Conservation (phyloP, 1,140 invertebrate species). For the Trinorchestia longiramus region DNA sequence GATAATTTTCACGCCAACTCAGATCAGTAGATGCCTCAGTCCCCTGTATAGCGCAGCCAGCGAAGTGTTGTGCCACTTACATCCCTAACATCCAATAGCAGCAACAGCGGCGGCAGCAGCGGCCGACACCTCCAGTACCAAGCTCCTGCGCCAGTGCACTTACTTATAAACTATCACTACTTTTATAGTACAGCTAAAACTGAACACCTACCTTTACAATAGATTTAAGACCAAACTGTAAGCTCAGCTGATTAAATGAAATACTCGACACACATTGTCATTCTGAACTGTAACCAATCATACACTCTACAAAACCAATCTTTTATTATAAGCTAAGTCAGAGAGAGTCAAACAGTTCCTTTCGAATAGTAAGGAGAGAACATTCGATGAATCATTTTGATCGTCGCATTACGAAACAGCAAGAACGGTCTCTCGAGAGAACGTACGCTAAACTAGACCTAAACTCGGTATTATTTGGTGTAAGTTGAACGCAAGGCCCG, state of each 20-base stretch:
- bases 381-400: slow-evolving; percentile 49
- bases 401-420: slow-evolving; percentile 36
- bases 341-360: slow-evolving; percentile 27
- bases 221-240: slow-evolving; percentile 28
- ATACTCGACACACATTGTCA: slow-evolving; percentile 40
- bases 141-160: slow-evolving; percentile 40
- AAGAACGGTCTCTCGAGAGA: neutral
- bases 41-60: neutral
- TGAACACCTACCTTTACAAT: slow-evolving; percentile 54
- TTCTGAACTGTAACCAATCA: slow-evolving; percentile 32
- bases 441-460: slow-evolving; percentile 49
- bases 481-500: slow-evolving; percentile 2
- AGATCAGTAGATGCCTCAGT: neutral
- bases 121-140: neutral
- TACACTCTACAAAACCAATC: slow-evolving; percentile 37
- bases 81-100: slow-evolving; percentile 46
- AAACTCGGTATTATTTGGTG: slow-evolving; percentile 44
- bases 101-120: neutral
- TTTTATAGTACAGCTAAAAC: slow-evolving; percentile 48
- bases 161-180: slow-evolving; percentile 26
- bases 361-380: slow-evolving; percentile 12
- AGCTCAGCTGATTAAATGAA: slow-evolving; percentile 37
- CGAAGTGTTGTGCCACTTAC: slow-evolving; percentile 51
- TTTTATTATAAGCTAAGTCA: slow-evolving; percentile 11
- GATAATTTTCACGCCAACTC: neutral